A percentile compares a stretch with the other conserved stretches of the same genome.
phyloP scores from a whole-genome alignment of 2,113 vertebrate genomes.

The Burhinus bistriatus region DNA sequence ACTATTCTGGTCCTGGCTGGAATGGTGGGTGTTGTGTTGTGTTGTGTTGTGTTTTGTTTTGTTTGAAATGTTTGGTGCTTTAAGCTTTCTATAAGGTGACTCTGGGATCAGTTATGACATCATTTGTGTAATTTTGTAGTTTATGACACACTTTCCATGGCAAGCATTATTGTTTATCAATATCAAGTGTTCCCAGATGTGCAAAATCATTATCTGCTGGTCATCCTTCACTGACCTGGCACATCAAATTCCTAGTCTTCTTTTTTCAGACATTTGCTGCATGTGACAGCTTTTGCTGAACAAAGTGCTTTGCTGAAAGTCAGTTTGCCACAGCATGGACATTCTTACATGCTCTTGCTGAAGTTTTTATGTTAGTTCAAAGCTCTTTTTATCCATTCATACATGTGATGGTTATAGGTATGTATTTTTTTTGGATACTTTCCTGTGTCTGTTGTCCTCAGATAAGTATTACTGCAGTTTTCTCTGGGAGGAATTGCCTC shows the following conservation, averaged over 20 bases:
- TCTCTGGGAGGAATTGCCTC: background rate
- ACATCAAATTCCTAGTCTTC: background rate
- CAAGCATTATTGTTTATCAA: background rate
- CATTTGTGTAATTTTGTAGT: background rate
- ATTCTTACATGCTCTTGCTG: background rate
- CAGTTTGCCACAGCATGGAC: background rate
- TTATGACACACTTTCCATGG: background rate
- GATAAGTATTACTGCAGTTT: background rate
- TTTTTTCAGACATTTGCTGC: background rate
- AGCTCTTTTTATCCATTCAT: background rate
- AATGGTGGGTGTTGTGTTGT: background rate
- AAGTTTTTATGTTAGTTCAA: background rate
- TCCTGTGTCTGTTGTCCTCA: background rate
- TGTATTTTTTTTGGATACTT: background rate
- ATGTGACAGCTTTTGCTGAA: background rate
- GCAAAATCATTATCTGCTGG: background rate
- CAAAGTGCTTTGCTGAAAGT: background rate
- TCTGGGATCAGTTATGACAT: background rate
- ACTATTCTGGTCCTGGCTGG: background rate
- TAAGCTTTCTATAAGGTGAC: background rate
- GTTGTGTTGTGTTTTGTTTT: background rate
- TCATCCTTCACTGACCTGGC: background rate
- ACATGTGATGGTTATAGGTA: background rate
- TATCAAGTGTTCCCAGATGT: background rate
- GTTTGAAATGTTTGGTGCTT: slow-evolving; percentile 1